Base-by-base conservation (phyloP, 2,888 invertebrate genomes). In the Eulithis prunata region DNA sequence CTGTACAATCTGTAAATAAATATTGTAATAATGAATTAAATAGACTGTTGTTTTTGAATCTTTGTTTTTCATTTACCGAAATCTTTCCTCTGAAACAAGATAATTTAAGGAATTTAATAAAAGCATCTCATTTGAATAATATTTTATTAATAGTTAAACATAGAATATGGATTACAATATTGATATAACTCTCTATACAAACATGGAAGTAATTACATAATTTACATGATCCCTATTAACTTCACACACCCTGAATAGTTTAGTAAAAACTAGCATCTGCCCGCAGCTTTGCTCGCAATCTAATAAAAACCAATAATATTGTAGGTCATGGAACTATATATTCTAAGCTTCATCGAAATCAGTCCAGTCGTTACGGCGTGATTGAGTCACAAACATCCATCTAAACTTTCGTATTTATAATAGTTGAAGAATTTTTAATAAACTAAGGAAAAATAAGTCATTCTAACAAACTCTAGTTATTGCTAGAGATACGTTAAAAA, bases 131-230 rank as follows among this genome's bases (percentile, higher is more conserved):
- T 81, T 47, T 85, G 82, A 86, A 87, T 81, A 87, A 43, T 77
- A 63, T 89, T 90, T 87, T 89, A 86, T 88, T 83, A 85, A 86
- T 73, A 80, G 81, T 84, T 89, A 86, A 88, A 89, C 82, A 81
- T 85, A 87, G 83, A 82, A 84, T 89, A 87, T 74, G 80, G 82
- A 83, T 83, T 68, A 74, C 68, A 51, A 76, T 77, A 74, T 78
- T 82, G 82, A 88, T 85, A 90, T 83, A 84, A 79, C 86, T 91
- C 87, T 90, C 90, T 91, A 89, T 91, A 91, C 91, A 91, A 88
- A 84, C 84, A 75, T 70, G 75, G 77, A 62, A 74, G 71, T 80
- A 78, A 81, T 85, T 87, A 87, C 84, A 86, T 73, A 84, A 83
- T 86, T 79, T 87, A 87, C 87, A 84, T 67, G 56, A 67, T 65